Base-by-base conservation (phyloP, 2,888 invertebrate species). In the Cylindroiulus punctatus region DNA sequence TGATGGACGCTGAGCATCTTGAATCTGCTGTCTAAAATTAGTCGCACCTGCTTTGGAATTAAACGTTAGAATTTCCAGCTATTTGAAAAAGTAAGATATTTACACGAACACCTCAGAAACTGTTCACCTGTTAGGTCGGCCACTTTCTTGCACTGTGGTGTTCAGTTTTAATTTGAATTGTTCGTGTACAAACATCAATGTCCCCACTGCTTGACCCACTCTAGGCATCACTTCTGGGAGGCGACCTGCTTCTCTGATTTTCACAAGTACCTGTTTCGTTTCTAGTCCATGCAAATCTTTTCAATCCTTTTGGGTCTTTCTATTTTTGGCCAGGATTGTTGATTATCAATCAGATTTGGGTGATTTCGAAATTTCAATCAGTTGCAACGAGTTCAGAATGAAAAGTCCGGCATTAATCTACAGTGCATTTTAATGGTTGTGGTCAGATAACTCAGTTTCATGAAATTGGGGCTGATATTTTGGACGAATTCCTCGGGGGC, bases 261-360 rank as follows among this genome's bases (percentile, higher is more conserved):
- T 52, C 4, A 52, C 47, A 8, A 26, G 65, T 65, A 65, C 65
- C 65, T 65, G 65, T 65, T 65, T 65, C 12, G 65, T 65, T 26
- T 65, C 65, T 65, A 65, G 65, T 65, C 65, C 65, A 65, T 65
- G 65, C 65, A 65, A 65, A 65, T 65, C 65, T 26, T 26, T 26
- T 26, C 0, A 26, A 65, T 26, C 65, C 65, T 26, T n/a, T 65
- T 65, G 65, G 26, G 65, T 65, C 65, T 65, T 65, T 65, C 65
- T 65, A 65, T 65, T 65, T 65, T 65, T 26, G 65, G 65, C 65
- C 44, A 65, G n/a, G 8, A 26, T 8, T 65, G 65, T 10, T 65
- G 26, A 65, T 26, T 65, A 65, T 65, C 26, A 26, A 26, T 26
- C 26, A 65, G 10, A 65, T 65, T 65, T 22, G 65, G 5, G 26